Percentiles rank a stretch among this genome's conserved stretches.
These are phyloP conservation scores for Triplophysa bombifrons DNA, from an alignment of 2,797 vertebrate species.

Conservation along the genomic window DNA sequence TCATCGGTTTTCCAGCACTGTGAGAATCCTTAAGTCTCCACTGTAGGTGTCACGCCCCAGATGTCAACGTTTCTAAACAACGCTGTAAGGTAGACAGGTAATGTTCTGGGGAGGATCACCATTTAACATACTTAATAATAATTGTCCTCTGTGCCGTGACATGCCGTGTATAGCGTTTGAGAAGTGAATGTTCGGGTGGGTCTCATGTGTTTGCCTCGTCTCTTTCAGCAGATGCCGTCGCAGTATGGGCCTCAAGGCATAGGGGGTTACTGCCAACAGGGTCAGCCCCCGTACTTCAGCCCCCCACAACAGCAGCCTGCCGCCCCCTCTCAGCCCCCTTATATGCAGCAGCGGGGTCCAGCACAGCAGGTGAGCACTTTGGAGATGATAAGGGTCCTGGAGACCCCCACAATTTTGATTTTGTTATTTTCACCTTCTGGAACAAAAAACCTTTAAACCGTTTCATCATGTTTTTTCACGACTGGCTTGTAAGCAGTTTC, in stretches of 20 bases:
- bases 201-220: slow-evolving; percentile 33
- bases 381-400: too few relatives aligned
- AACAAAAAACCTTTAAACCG: not conserved
- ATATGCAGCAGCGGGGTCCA: slow-evolving; percentile 84
- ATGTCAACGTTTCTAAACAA: slow-evolving; percentile 3
- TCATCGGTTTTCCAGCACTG: not conserved
- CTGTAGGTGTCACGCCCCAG: slow-evolving; percentile 8
- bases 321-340: slow-evolving; percentile 85
- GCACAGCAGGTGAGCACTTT: slow-evolving; percentile 85
- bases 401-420: too few relatives aligned
- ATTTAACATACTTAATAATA: slow-evolving; percentile 29
- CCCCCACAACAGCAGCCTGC: slow-evolving; percentile 85
- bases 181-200: not conserved
- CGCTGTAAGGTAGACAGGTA: not conserved
- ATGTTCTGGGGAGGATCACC: slow-evolving; percentile 24
- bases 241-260: slow-evolving; percentile 87
- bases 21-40: slow-evolving; percentile 10
- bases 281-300: slow-evolving; percentile 91
- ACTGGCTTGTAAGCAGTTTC: too few relatives aligned
- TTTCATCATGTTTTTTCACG: not conserved
- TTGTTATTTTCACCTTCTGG: too few relatives aligned
- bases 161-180: slow-evolving; percentile 6
- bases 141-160: slow-evolving; percentile 17
- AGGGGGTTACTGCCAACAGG: slow-evolving; percentile 87
- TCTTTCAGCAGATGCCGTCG: slow-evolving; percentile 83